These are phyloP conservation scores for Panorpa germanica DNA, from an alignment of 2,888 invertebrate genomes.

Conservation along the genomic window DNA sequence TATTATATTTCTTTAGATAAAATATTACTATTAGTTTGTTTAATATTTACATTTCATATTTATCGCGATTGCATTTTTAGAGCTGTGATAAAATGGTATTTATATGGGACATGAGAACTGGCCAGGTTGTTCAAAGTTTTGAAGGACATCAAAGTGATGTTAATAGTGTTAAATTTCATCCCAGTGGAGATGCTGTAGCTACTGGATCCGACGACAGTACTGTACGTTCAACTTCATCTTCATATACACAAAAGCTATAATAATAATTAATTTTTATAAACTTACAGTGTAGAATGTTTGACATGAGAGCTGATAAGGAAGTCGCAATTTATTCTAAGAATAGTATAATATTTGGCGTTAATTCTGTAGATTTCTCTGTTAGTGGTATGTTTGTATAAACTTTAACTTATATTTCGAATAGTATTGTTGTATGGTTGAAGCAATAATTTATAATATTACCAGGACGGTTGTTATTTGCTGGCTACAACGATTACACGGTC, in stretches of 20 bases:
- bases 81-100: constrained; percentile 95
- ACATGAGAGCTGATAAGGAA: constrained; percentile 93
- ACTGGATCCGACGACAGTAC: constrained; percentile 98
- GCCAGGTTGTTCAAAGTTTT: constrained; percentile 95
- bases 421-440: background rate
- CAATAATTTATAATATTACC: constrained; percentile 11
- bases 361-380: constrained; percentile 93
- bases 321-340: constrained; percentile 91
- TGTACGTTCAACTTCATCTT: constrained; percentile 25
- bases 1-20: background rate
- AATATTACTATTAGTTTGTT: constrained; percentile 4
- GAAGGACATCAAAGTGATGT: constrained; percentile 98
- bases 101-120: constrained; percentile 98
- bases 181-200: constrained; percentile 95
- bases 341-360: constrained; percentile 93
- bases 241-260: background rate
- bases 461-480: constrained; percentile 90
- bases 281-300: constrained; percentile 79
- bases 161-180: constrained; percentile 95
- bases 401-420: constrained; percentile 7
- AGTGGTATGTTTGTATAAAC: constrained; percentile 40
- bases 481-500: constrained; percentile 96
- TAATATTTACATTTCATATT: constrained; percentile 7
- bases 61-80: constrained; percentile 22
- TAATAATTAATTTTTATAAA: constrained; percentile 8